A percentile compares a stretch with the other conserved stretches of the same genome.
Evolutionary conservation across 2,888 invertebrate genomes (phyloP).

Genomic region (Microplitis deprimator): DNA sequence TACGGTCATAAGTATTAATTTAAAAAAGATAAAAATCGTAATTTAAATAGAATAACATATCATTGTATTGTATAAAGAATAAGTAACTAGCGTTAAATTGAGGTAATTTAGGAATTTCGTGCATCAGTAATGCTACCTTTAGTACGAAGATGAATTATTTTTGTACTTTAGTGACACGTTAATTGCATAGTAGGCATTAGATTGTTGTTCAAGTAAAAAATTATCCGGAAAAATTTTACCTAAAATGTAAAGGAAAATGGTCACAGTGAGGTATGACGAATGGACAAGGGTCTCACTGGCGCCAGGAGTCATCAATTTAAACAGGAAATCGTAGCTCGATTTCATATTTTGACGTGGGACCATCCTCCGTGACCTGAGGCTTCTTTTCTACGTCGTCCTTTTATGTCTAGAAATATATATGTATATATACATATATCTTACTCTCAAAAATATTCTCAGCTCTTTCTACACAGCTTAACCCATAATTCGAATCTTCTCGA

Average conservation of each 20-base stretch:
- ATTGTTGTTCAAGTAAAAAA: background rate
- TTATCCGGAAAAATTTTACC: background rate
- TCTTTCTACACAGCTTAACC: constrained; percentile 25
- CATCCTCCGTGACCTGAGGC: constrained; percentile 37
- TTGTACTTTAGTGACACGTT: constrained; percentile 1
- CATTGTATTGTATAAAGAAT: too few relatives aligned
- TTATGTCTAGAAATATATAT: background rate
- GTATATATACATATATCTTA: background rate
- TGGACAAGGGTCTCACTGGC: constrained; percentile 41
- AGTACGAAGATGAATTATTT: constrained; percentile 21
- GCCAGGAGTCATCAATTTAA: constrained; percentile 63
- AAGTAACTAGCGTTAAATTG: constrained; percentile 19
- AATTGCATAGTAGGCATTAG: background rate
- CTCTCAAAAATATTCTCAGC: constrained; percentile 11
- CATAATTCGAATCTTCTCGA: constrained; percentile 41
- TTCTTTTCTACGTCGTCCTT: constrained; percentile 37
- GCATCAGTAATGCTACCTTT: constrained; percentile 4
- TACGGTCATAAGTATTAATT: background rate
- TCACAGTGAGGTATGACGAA: constrained; percentile 20
- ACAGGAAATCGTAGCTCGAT: constrained; percentile 67
- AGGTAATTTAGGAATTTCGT: constrained; percentile 19
- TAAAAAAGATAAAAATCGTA: background rate
- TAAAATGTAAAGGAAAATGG: constrained; percentile 7
- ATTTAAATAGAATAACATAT: background rate
- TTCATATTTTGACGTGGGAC: constrained; percentile 66